Conservation (phyloP, 2,797 vertebrate species). For the Cynopterus sphinx region DNA sequence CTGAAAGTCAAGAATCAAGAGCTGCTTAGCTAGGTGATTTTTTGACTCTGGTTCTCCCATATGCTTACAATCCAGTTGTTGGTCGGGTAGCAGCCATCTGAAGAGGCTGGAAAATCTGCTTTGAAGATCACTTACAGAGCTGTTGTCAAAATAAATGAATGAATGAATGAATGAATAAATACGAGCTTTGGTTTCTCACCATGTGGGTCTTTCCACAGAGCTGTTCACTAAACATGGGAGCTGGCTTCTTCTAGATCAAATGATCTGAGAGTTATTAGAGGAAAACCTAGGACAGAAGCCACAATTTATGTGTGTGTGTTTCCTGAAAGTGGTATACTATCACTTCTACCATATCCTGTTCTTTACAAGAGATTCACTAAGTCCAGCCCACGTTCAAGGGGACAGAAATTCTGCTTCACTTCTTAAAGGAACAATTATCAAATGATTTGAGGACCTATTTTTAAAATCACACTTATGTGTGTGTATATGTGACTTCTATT, state of each 20-base stretch:
- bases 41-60: background rate
- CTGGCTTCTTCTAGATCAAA: background rate
- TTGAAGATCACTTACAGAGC: background rate
- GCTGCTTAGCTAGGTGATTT: background rate
- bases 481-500: background rate
- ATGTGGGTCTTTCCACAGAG: background rate
- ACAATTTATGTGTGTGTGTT: background rate
- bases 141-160: background rate
- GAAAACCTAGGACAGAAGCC: background rate
- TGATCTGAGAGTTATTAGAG: background rate
- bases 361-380: background rate
- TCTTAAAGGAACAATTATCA: background rate
- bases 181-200: background rate
- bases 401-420: background rate
- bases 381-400: background rate
- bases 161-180: too few species aligned
- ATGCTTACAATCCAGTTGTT: background rate
- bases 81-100: background rate
- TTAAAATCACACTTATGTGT: background rate
- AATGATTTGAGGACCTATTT: background rate
- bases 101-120: background rate
- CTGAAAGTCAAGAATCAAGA: background rate
- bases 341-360: background rate
- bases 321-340: background rate
- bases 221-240: background rate